phyloP scores from a whole-genome alignment of 2,113 vertebrate species.

The Narcine bancroftii region DNA sequence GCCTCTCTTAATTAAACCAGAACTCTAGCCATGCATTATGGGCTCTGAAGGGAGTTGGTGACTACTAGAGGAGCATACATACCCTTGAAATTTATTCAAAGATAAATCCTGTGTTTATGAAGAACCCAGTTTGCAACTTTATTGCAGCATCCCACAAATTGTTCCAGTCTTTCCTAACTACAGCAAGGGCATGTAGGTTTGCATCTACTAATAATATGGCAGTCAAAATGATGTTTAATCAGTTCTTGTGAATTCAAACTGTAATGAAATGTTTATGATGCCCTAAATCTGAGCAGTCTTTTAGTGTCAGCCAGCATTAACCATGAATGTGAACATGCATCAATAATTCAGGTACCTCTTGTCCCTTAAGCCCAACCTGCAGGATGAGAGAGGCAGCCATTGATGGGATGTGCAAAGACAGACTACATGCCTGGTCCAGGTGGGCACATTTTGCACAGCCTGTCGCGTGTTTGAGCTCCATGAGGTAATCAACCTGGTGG shows the following conservation, averaged over 20 bases:
- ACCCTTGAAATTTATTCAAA: not conserved
- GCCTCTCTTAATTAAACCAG: not conserved
- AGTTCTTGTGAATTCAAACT: constrained; percentile 17
- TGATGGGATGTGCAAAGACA: constrained; percentile 5
- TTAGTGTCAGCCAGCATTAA: constrained; percentile 91
- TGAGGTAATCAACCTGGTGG: not conserved
- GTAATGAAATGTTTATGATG: constrained; percentile 83
- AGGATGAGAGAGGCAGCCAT: not conserved
- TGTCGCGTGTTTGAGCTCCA: not conserved
- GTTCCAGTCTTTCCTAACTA: not conserved
- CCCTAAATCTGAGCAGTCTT: constrained; percentile 81
- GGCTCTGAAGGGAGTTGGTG: not conserved
- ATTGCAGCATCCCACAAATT: not conserved
- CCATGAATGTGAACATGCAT: constrained; percentile 68
- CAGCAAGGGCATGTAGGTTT: not conserved
- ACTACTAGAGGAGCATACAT: not conserved
- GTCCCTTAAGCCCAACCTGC: constrained; percentile 44
- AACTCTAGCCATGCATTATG: not conserved
- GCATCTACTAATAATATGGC: not conserved
- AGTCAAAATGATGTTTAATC: constrained; percentile 29
- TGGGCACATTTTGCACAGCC: not conserved
- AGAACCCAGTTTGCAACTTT: not conserved
- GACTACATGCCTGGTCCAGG: not conserved
- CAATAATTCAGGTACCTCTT: constrained; percentile 70
- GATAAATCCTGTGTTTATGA: not conserved